Evolutionary conservation across 2,113 vertebrate genomes (phyloP).

Genomic region (Anhinga anhinga): DNA sequence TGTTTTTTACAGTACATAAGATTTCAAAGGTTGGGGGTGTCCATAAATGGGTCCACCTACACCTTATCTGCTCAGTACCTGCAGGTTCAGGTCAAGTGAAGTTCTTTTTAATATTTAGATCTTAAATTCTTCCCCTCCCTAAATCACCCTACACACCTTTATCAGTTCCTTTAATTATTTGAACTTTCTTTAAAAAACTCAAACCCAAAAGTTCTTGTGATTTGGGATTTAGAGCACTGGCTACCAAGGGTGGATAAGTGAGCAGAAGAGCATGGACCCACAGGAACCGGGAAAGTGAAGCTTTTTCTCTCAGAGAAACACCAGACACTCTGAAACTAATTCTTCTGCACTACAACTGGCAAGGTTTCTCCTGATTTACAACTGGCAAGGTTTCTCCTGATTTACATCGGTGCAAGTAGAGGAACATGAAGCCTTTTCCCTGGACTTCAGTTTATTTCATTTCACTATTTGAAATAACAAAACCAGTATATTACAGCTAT

Average conservation of each 20-base stretch:
- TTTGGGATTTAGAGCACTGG: background rate
- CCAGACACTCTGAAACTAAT: background rate
- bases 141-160: background rate
- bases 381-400: background rate
- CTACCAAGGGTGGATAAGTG: background rate
- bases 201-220: background rate
- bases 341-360: background rate
- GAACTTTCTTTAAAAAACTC: background rate
- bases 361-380: background rate
- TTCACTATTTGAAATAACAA: background rate
- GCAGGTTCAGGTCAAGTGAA: background rate
- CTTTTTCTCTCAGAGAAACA: background rate
- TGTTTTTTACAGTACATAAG: background rate
- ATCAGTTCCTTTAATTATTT: background rate
- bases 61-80: background rate
- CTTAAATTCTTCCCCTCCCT: background rate
- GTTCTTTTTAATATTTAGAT: background rate
- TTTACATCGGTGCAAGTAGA: background rate
- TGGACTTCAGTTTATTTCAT: background rate
- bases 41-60: background rate
- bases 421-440: background rate
- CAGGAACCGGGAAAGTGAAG: rapidly evolving
- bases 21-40: background rate
- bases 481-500: background rate
- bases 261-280: background rate